Base-by-base conservation (phyloP, 2,113 vertebrate species). In the Bubo bubo region DNA sequence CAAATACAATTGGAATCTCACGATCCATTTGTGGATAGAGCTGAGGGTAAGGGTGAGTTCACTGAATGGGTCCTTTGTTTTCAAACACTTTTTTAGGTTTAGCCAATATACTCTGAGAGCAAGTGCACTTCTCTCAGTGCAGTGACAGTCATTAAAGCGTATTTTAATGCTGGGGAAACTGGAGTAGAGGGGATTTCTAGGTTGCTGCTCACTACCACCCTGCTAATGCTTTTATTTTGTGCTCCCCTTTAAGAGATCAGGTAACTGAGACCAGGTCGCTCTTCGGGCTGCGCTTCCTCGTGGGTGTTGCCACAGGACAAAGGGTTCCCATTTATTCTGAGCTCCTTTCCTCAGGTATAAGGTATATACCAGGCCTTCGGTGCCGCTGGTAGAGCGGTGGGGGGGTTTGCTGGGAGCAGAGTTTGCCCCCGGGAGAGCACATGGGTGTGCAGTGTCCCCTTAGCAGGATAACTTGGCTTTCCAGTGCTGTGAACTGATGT, bases 61-160 rank as follows among this genome's bases (percentile, higher is more conserved):
- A 12, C 34, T 92, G 79, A 95, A 95, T 81, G 86, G 55, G 3
- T 56, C 74, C 64, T 94, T 92, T 96, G 95, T 95, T 96, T 93
- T 60, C 81, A 28, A 9, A 53, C 58, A 32, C 58, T 66, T 49
- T 58, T 81, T 81, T 60, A 80, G 63, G 63, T 77, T 86, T 68
- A 71, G 67, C 58, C 47, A 3, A 27, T 5, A 3, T 53, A 4
- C 34, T 52, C 34, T 1, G 43, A 16, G 72, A 53, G 58, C 64
- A 35, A 63, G 37, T 8, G 67, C 27, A 35, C 43, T n/a, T 30
- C 90, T 72, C n/a, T 39, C 23, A 1, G 62, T 13, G 84, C 15
- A 5, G 39, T 11, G 67, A 50, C 32, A 8, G 60, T 64, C 63
- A 15, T 12, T 26, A 5, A 70, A 59, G 47, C 4, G 52, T 34